Base-by-base conservation (phyloP, 2,888 invertebrate genomes). In the Drosophila multiciliata region DNA sequence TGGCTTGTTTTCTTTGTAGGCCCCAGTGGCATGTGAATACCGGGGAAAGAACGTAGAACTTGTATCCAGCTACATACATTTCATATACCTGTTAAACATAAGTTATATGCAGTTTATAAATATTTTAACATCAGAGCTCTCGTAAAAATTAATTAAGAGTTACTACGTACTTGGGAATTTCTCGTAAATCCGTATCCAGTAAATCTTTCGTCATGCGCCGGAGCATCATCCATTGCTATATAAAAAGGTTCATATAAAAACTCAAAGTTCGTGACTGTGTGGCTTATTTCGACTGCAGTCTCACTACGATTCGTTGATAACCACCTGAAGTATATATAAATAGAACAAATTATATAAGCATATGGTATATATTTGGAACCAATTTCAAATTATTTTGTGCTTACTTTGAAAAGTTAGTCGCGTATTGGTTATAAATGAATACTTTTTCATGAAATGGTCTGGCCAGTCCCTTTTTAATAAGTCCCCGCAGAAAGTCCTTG, bases 211-310 rank as follows among this genome's bases (percentile, higher is more conserved):
- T 98, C 98, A 89, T 98, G 97, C 0, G 95, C 94, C 0, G 98
- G 98, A 29, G 96, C 97, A 57, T 95, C 95, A 92, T 98, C 97
- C 3, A 95, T 94, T 2, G 97, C 96, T 63, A 98, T 96, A 93
- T 98, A 98, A 94, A 98, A 98, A 0, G 98, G 98, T 93, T 98
- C 98, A 93, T 98, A 98, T 72, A 98, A 95, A 91, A 98, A 96
- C 93, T 95, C 95, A 92, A 96, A 96, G 93, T 96, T 96, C 12
- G 97, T 97, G 70, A 98, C 97, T 85, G 96, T 95, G 93, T 98
- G 97, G 90, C 97, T 97, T 58, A 98, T 94, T 91, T 96, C 96
- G 3, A 97, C 95, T 71, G 95, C 95, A 9, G 93, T 90, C 78
- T 94, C 84, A 73, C 87, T 86, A 62, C 72, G 40, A 57, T 73